Evolutionary conservation across 92 coral and sea anemone species (phyloP), one percentile per base, ranked within the genome.

Genomic region (Meandrina meandrites): DNA sequence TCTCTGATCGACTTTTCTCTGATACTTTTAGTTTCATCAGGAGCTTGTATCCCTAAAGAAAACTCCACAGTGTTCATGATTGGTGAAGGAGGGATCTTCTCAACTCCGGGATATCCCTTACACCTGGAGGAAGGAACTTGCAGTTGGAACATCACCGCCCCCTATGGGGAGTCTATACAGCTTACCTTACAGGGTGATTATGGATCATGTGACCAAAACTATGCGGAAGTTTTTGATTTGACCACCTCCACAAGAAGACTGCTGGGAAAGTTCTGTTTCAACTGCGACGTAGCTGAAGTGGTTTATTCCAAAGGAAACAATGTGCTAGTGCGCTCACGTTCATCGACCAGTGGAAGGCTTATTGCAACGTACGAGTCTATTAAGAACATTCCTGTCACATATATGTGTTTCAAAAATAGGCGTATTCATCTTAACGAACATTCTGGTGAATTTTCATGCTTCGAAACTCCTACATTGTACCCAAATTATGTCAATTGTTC

Each of bases 361-460:
- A 42, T 35, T 45, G 91, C 79, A 15, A 76, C 90, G 27, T 87
- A 24, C 47, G 45, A 80, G 8, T 88, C 93, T 56, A 72, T 89
- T 27, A 73, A 37, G 50, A 53, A 60, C 18, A 58, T 42, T 70
- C 80, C 87, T 36, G 87, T 58, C 1, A 30, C 7, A 32, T 74
- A 74, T 28, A 56, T 81, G 9, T 84, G 87, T 84, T 47, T 74
- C 37, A 75, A 35, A 11, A 9, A 14, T 1, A 4, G 0, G 17
- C 9, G 18, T 2, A n/a, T 57, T 36, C 8, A 62, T 8, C 31
- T 90, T 18, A 30, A 67, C 8, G 62, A 31, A 34, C 16, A 24
- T 32, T 22, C 51, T n/a, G 89, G 91, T 18, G 84, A 84, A 51
- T 58, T 92, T 70, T 92, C 94, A 28, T 89, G 94, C 86, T 81